Evolutionary conservation across 2,797 vertebrate species (phyloP).

Genomic region (Strix occidentalis): DNA sequence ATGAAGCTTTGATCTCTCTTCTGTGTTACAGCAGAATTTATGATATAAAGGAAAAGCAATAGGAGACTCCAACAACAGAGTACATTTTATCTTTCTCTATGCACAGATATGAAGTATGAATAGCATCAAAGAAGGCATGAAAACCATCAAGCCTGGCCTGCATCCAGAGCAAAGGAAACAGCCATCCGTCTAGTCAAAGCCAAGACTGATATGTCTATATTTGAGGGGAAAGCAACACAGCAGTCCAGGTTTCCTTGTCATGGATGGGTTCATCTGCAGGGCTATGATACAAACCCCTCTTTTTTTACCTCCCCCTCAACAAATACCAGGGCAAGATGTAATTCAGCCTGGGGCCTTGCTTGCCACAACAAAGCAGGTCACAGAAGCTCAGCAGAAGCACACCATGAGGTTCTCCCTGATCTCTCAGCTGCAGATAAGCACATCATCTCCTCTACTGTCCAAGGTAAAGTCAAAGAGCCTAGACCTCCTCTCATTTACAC

Average conservation of each 20-base stretch:
- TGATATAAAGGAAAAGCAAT: slow-evolving; percentile 28
- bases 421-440: neutral
- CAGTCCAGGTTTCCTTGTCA: neutral
- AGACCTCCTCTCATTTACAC: neutral
- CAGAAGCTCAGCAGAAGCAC: neutral
- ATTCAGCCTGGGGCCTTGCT: neutral
- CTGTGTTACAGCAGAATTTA: slow-evolving; percentile 17
- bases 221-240: neutral
- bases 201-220: neutral
- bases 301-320: neutral
- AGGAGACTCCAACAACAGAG: slow-evolving; percentile 26
- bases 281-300: neutral
- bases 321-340: neutral
- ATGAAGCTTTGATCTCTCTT: neutral
- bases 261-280: neutral
- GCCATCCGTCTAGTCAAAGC: neutral
- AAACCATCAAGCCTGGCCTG: slow-evolving; percentile 9
- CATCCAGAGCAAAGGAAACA: slow-evolving; percentile 3
- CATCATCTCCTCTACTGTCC: neutral
- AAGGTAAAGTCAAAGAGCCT: neutral
- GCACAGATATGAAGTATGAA: slow-evolving; percentile 37
- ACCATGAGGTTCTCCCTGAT: neutral
- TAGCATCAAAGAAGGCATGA: slow-evolving; percentile 24
- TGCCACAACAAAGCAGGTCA: neutral
- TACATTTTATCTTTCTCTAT: slow-evolving; percentile 31